These are phyloP conservation scores for Nothobranchius furzeri DNA, from an alignment of 2,113 vertebrate genomes.

Conservation along the genomic window DNA sequence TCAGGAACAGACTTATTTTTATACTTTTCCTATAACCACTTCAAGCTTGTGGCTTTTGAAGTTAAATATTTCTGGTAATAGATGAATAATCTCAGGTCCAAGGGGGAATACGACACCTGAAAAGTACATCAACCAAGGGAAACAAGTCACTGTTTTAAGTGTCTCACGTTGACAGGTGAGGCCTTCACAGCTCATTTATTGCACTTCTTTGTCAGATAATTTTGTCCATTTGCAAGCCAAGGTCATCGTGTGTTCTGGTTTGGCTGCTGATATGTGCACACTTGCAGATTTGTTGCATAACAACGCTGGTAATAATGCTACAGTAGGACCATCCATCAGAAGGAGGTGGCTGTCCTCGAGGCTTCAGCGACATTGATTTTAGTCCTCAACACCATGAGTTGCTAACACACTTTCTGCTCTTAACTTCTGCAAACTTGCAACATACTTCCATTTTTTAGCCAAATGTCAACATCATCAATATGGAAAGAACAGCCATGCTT, in stretches of 20 bases:
- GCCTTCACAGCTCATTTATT: conserved; percentile 74
- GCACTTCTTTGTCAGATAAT: conserved; percentile 56
- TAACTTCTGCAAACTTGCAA: conserved; percentile 50
- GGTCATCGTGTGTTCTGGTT: not conserved
- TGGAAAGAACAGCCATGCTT: conserved; percentile 24
- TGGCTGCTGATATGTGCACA: conserved; percentile 12
- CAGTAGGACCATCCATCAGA: conserved; percentile 1
- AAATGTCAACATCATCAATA: conserved; percentile 63
- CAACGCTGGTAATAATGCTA: conserved; percentile 17
- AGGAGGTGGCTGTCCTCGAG: conserved; percentile 29
- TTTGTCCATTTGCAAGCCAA: conserved; percentile 39
- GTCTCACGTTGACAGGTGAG: conserved; percentile 72
- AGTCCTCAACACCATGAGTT: conserved; percentile 13
- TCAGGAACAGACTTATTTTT: not conserved
- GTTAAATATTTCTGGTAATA: conserved; percentile 39
- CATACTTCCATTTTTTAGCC: conserved; percentile 44
- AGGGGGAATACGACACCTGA: conserved; percentile 61
- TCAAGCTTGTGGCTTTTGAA: conserved; percentile 4
- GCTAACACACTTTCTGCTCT: conserved; percentile 23
- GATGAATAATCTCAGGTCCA: conserved; percentile 37
- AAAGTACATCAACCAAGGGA: conserved; percentile 41
- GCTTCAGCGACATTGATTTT: conserved; percentile 50
- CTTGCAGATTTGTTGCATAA: conserved; percentile 27
- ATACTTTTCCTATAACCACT: not conserved
- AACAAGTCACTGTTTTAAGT: conserved; percentile 66